These are phyloP conservation scores for Pegoplata infirma DNA, from an alignment of 2,888 invertebrate species.

Conservation along the genomic window DNA sequence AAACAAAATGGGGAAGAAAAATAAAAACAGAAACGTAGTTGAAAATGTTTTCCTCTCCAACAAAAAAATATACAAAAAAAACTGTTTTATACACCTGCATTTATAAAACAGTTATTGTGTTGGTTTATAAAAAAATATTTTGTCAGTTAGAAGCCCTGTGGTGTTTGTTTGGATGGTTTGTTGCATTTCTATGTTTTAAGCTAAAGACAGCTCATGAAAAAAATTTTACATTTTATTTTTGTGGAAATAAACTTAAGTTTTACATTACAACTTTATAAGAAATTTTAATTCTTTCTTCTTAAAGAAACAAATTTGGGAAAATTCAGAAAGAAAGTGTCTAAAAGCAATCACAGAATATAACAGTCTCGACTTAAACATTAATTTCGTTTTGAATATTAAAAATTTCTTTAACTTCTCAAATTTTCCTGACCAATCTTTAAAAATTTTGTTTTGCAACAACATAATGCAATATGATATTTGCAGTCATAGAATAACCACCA, in stretches of 20 bases:
- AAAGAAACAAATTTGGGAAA: too few relatives aligned
- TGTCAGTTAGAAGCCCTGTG: conserved; percentile 18
- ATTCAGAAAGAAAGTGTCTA: too few relatives aligned
- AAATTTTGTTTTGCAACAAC: background rate
- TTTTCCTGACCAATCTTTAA: too few relatives aligned
- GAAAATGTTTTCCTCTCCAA: conserved; percentile 7
- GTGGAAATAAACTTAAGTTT: too few relatives aligned
- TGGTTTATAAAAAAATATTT: conserved; percentile 13
- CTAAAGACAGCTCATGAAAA: background rate
- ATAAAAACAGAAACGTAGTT: background rate
- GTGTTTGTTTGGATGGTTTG: conserved; percentile 27
- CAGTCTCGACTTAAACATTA: too few relatives aligned
- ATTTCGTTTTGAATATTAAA: too few relatives aligned
- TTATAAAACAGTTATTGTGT: background rate
- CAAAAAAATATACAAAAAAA: too few relatives aligned
- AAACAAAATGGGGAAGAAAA: too few relatives aligned
- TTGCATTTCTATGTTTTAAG: background rate
- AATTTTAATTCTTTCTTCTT: too few relatives aligned
- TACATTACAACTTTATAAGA: too few relatives aligned
- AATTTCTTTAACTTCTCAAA: too few relatives aligned
- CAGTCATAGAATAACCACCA: conserved; percentile 2
- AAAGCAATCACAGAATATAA: too few relatives aligned
- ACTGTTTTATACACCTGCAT: background rate
- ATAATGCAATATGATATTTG: conserved; percentile 6
- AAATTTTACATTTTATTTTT: background rate